Evolutionary conservation across 1,140 invertebrate genomes (phyloP).

Genomic region (Parapsyche elsis): DNA sequence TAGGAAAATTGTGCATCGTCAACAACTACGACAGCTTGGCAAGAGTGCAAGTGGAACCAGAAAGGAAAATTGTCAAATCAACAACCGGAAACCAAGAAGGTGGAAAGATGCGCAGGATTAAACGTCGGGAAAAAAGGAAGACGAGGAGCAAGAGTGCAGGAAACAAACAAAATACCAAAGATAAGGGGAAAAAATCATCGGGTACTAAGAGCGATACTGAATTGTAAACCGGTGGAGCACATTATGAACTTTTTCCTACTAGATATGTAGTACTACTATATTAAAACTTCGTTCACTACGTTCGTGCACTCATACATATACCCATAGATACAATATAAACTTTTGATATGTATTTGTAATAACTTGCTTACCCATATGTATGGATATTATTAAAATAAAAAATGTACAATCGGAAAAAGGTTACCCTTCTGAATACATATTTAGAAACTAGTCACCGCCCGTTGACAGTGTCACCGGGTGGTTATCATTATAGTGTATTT

Average conservation of each 20-base stretch:
- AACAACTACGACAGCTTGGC: conserved; percentile 67
- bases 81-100: conserved; percentile 57
- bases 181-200: conserved; percentile 57
- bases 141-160: conserved; percentile 64
- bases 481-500: too few relatives aligned
- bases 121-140: conserved; percentile 59
- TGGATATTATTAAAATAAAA: too few relatives aligned
- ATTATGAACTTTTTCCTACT: too few relatives aligned
- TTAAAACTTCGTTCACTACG: too few relatives aligned
- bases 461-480: too few relatives aligned
- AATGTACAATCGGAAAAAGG: too few relatives aligned
- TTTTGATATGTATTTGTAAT: neutral
- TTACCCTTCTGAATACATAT: too few relatives aligned
- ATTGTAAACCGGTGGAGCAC: conserved; percentile 54
- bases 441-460: too few relatives aligned
- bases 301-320: too few relatives aligned
- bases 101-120: conserved; percentile 58
- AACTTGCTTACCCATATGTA: too few relatives aligned
- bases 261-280: too few relatives aligned
- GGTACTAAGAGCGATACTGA: conserved; percentile 66
- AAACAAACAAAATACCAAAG: conserved; percentile 46
- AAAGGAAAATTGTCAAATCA: conserved; percentile 60
- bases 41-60: conserved; percentile 62
- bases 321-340: too few relatives aligned
- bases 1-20: conserved; percentile 65